A percentile compares a stretch with the other conserved stretches of the same genome.
Evolutionary conservation across 1,140 invertebrate genomes (phyloP).

Genomic region (Eumaeus atala): DNA sequence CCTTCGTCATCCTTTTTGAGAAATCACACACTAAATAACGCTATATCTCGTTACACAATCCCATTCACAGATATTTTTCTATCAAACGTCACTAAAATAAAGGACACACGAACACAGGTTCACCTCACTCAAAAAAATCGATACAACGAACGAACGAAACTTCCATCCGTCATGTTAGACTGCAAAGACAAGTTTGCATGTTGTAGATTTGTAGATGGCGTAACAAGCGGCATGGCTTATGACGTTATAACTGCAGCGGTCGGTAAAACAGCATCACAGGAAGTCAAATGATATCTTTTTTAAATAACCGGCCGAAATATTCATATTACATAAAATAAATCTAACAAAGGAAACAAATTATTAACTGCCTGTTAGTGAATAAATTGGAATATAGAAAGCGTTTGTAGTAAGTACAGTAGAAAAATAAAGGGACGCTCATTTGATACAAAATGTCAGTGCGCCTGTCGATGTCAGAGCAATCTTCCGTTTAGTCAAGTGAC

Average conservation of each 20-base stretch:
- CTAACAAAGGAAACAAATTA: too few relatives aligned
- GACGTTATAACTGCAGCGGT: constrained; percentile 30
- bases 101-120: constrained; percentile 81
- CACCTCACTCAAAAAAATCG: constrained; percentile 84
- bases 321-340: neutral
- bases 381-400: too few relatives aligned
- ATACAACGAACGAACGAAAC: constrained; percentile 80
- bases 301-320: neutral
- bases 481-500: constrained; percentile 76
- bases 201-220: constrained; percentile 68
- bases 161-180: constrained; percentile 66
- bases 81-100: constrained; percentile 83
- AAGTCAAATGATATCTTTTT: constrained; percentile 16
- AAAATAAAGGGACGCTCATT: constrained; percentile 10
- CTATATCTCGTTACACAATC: constrained; percentile 81
- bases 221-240: constrained; percentile 34
- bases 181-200: constrained; percentile 38
- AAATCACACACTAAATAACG: constrained; percentile 77
- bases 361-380: too few relatives aligned
- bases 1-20: constrained; percentile 93
- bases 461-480: constrained; percentile 51
- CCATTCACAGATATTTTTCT: constrained; percentile 85
- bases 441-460: constrained; percentile 46
- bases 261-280: constrained; percentile 26
- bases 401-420: neutral